Percentiles rank a stretch among this genome's conserved stretches.
Evolutionary conservation across 2,888 invertebrate genomes (phyloP).

Genomic region (Tortricodes alternella): DNA sequence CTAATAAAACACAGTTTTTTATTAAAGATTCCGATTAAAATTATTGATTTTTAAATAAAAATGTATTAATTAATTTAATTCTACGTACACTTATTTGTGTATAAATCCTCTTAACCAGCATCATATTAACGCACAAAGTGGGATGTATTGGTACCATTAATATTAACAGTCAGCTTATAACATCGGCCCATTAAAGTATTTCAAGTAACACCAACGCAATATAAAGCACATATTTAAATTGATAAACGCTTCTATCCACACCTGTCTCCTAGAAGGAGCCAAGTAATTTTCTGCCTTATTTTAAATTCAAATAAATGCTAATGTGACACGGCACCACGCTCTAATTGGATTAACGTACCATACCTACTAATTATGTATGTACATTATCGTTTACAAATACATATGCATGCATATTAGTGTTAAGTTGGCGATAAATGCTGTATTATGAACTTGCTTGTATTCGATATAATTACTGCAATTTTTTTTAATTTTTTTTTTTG

Average conservation of each 20-base stretch:
- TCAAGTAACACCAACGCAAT: neutral
- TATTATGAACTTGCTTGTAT: too few species aligned
- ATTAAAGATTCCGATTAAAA: too few species aligned
- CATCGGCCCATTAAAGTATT: neutral
- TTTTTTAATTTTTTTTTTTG: too few species aligned
- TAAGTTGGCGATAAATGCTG: slow-evolving; percentile 13
- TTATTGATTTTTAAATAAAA: too few species aligned
- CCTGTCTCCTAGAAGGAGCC: slow-evolving; percentile 25
- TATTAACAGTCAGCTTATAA: neutral
- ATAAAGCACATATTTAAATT: neutral
- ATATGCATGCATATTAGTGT: slow-evolving; percentile 21
- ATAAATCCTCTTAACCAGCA: too few species aligned
- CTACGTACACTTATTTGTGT: too few species aligned
- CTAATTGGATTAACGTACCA: slow-evolving; percentile 30
- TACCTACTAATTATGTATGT: slow-evolving; percentile 20
- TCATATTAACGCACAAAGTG: too few species aligned
- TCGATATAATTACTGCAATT: too few species aligned
- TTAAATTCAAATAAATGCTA: slow-evolving; percentile 29
- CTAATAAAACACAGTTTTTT: too few species aligned
- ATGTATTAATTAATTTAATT: too few species aligned
- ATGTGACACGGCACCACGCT: slow-evolving; percentile 27
- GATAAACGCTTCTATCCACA: slow-evolving; percentile 21
- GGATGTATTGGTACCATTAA: too few species aligned
- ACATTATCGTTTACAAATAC: slow-evolving; percentile 20
- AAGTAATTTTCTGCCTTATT: slow-evolving; percentile 32